Percentiles rank a stretch among this genome's conserved stretches.
Evolutionary conservation across 1,140 invertebrate species (phyloP).

Genomic region (Meloidogyne chitwoodi): DNA sequence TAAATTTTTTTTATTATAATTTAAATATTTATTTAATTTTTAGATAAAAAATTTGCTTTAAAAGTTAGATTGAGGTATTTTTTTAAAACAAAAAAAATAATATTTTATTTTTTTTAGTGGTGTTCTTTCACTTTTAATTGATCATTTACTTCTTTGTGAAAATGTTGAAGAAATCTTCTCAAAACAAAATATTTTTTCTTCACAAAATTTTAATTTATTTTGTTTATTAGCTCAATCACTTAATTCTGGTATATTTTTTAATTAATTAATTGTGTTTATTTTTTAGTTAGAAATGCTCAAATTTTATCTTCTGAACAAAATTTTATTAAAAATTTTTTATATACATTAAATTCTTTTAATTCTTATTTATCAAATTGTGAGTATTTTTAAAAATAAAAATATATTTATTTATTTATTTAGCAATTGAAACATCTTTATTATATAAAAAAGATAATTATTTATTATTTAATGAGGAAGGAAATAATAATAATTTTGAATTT

Average conservation of each 20-base stretch:
- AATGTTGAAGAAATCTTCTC: not conserved
- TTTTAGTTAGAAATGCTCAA: not conserved
- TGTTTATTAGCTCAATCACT: not conserved
- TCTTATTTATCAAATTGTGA: not conserved
- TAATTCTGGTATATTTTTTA: not conserved
- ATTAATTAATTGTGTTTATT: not conserved
- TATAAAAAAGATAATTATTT: too few species aligned
- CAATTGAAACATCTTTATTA: too few species aligned
- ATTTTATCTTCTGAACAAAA: not conserved
- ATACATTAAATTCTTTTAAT: not conserved
- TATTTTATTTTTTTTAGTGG: not conserved
- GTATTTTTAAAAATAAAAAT: not conserved
- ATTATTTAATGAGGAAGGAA: not conserved
- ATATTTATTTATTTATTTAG: not conserved
- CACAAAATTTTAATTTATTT: not conserved
- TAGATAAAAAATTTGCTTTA: not conserved
- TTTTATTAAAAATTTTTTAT: not conserved
- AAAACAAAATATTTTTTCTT: not conserved
- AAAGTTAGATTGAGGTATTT: not conserved
- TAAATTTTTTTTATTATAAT: slow-evolving; percentile 1
- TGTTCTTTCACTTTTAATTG: not conserved
- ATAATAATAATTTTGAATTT: too few species aligned
- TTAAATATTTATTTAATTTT: not conserved
- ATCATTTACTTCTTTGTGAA: not conserved
- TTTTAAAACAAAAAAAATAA: not conserved